Evolutionary conservation across 1,140 invertebrate genomes (phyloP).

Genomic region (Tigriopus japonicus): DNA sequence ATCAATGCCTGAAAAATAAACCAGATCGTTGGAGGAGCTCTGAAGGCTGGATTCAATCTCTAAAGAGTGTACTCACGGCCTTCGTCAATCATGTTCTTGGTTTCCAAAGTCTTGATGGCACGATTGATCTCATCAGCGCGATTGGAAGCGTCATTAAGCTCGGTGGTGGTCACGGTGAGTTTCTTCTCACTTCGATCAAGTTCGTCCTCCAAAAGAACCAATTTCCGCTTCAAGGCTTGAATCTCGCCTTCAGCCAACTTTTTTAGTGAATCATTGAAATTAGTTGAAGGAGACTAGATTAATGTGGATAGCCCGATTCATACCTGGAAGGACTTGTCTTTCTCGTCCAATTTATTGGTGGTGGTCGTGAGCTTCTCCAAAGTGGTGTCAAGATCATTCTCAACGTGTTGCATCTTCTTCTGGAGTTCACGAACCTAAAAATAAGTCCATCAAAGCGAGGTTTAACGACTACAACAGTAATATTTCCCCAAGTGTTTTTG

Average conservation of each 20-base stretch:
- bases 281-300: too few relatives aligned
- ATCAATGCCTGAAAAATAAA: background rate
- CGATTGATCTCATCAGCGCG: conserved; percentile 3
- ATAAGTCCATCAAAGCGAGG: too few relatives aligned
- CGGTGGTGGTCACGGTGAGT: background rate
- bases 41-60: too few relatives aligned
- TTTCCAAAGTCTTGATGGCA: conserved; percentile 12
- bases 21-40: too few relatives aligned
- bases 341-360: conserved; percentile 22
- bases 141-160: conserved; percentile 4
- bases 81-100: conserved; percentile 15
- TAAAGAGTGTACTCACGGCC: background rate
- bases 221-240: conserved; percentile 12
- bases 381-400: conserved; percentile 22
- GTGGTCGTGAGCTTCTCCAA: conserved; percentile 20
- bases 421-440: conserved; percentile 20
- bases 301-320: too few relatives aligned
- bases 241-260: conserved; percentile 11
- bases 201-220: conserved; percentile 11
- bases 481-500: background rate
- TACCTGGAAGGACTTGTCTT: conserved; percentile 21
- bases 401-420: conserved; percentile 23
- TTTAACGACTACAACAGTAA: background rate
- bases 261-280: too few relatives aligned
- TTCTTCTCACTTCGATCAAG: conserved; percentile 5